These are phyloP conservation scores for Sebastes oblongus DNA, from an alignment of 2,797 vertebrate genomes.

Conservation along the genomic window DNA sequence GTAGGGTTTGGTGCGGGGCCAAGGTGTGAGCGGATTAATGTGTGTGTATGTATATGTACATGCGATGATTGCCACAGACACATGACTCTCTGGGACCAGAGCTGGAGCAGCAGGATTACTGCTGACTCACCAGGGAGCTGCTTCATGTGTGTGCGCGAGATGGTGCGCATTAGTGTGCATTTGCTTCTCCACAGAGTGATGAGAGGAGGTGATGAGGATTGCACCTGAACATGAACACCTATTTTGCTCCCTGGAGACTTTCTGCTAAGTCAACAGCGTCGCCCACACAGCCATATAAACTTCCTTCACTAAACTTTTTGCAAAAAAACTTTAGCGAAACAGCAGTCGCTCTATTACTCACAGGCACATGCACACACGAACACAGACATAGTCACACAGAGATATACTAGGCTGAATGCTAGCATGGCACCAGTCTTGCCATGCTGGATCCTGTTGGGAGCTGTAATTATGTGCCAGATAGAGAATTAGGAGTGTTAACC, in stretches of 20 bases:
- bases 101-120: slow-evolving; percentile 53
- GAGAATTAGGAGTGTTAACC: slow-evolving; percentile 62
- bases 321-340: slow-evolving; percentile 51
- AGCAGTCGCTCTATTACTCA: slow-evolving; percentile 5
- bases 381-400: slow-evolving; percentile 1
- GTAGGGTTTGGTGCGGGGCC: slow-evolving; percentile 40
- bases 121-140: slow-evolving; percentile 60
- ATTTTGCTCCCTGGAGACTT: slow-evolving; percentile 34
- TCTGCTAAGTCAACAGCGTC: slow-evolving; percentile 10
- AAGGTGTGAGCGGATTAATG: slow-evolving; percentile 51
- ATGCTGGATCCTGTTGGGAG: slow-evolving; percentile 42
- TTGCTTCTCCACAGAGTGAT: not conserved
- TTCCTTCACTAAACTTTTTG: slow-evolving; percentile 37
- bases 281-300: not conserved
- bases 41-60: not conserved
- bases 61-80: slow-evolving; percentile 39
- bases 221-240: slow-evolving; percentile 40
- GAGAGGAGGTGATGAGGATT: not conserved
- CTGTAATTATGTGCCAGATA: slow-evolving; percentile 56
- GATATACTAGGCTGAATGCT: slow-evolving; percentile 12
- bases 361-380: slow-evolving; percentile 5
- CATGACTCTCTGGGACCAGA: slow-evolving; percentile 32
- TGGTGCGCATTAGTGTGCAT: not conserved
- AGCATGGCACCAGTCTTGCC: slow-evolving; percentile 31
- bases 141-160: slow-evolving; percentile 2